Evolutionary conservation across 2,888 invertebrate species (phyloP).

Genomic region (Laspeyria flexula): DNA sequence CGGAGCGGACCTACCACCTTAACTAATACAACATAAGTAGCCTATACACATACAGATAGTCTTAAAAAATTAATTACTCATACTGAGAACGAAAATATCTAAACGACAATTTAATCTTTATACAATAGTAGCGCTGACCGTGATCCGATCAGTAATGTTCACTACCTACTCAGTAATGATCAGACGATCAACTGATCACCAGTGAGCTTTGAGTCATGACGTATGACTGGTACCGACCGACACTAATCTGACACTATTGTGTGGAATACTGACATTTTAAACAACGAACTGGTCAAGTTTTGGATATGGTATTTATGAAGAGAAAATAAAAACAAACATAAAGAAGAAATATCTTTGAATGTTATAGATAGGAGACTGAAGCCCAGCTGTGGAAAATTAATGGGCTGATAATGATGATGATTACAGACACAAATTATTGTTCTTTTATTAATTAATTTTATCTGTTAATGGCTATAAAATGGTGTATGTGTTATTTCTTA

Average conservation of each 20-base stretch:
- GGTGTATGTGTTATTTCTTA: no score
- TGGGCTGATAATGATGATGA: no score
- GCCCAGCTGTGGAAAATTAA: no score
- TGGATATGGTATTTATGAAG: conserved; percentile 17
- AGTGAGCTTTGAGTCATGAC: conserved; percentile 8
- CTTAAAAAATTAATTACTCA: not conserved
- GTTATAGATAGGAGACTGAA: no score
- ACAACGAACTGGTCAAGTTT: not conserved
- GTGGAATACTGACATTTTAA: not conserved
- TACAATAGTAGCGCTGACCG: conserved; percentile 28
- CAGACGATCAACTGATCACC: conserved; percentile 18
- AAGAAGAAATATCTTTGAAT: no score
- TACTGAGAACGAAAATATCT: conserved; percentile 1
- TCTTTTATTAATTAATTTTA: no score
- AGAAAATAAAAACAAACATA: not conserved
- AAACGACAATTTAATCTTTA: conserved; percentile 20
- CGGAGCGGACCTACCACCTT: no score
- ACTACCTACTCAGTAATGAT: no score
- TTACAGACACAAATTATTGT: no score
- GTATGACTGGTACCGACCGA: conserved; percentile 18
- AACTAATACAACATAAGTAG: no score
- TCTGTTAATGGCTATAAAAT: no score
- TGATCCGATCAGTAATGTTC: conserved; percentile 23
- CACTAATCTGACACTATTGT: conserved; percentile 38
- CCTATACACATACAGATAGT: no score